Conservation (phyloP, 2,888 invertebrate species). For the Beris chalybata region DNA sequence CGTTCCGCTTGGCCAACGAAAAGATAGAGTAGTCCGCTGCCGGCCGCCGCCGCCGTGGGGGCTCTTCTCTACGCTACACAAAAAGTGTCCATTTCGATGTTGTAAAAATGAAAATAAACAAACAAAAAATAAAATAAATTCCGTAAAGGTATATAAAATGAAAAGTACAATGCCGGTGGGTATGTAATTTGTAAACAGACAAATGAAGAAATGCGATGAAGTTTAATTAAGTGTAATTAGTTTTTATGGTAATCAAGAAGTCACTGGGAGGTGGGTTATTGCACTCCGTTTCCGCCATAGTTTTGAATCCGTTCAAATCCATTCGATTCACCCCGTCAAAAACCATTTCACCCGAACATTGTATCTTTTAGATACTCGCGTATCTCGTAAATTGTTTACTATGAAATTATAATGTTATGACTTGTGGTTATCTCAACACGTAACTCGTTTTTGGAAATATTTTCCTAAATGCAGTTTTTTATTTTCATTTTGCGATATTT, state of each 20-base stretch:
- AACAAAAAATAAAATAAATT: conserved; percentile 7
- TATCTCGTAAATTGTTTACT: too few relatives aligned
- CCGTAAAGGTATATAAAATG: conserved; percentile 7
- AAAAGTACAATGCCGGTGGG: conserved; percentile 18
- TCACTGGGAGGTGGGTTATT: conserved; percentile 28
- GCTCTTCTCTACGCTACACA: too few relatives aligned
- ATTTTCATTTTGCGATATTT: too few relatives aligned
- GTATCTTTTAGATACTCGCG: too few relatives aligned
- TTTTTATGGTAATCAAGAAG: conserved; percentile 32
- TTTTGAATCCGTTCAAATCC: too few relatives aligned
- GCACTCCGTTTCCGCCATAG: conserved; percentile 28
- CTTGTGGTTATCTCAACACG: too few relatives aligned
- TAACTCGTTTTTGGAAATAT: too few relatives aligned
- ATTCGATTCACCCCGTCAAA: too few relatives aligned
- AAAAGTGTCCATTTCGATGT: conserved; percentile 27
- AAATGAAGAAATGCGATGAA: conserved; percentile 33
- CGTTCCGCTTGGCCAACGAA: conserved; percentile 24
- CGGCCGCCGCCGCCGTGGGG: conserved; percentile 1
- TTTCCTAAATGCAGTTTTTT: too few relatives aligned
- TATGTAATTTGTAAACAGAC: conserved; percentile 30
- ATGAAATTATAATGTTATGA: too few relatives aligned
- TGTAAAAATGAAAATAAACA: conserved; percentile 27
- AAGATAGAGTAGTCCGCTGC: neutral
- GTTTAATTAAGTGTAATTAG: conserved; percentile 31
- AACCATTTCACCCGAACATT: too few relatives aligned